Conservation (phyloP, 2,113 vertebrate genomes). For the Galemys pyrenaicus region DNA sequence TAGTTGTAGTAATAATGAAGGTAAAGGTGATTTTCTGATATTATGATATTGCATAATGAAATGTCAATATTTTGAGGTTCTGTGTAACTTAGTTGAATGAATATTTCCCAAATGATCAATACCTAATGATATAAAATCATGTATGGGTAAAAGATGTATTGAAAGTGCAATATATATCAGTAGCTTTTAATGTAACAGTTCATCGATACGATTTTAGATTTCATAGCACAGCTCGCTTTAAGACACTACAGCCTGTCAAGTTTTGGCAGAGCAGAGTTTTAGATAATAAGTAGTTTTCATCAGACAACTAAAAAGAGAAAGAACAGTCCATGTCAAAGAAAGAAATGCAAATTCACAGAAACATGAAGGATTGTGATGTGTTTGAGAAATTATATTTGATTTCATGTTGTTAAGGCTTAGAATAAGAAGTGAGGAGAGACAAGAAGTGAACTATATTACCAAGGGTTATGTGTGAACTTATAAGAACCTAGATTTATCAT, state of each 20-base stretch:
- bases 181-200: neutral
- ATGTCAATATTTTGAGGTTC: neutral
- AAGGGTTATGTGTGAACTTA: neutral
- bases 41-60: neutral
- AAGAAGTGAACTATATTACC: neutral
- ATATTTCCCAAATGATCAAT: constrained; percentile 11
- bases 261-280: neutral
- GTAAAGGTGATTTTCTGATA: neutral
- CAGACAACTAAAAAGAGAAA: neutral
- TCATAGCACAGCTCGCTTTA: neutral
- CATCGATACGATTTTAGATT: neutral
- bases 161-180: neutral
- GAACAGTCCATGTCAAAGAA: neutral
- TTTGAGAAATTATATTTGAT: neutral
- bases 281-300: neutral
- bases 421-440: neutral
- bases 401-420: neutral
- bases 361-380: neutral
- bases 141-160: neutral
- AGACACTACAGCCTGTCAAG: neutral
- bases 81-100: neutral
- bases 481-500: neutral
- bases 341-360: neutral
- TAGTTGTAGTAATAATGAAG: neutral
- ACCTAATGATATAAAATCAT: neutral